Conservation (phyloP, 53 echinoderm and acorn worm genomes). For the Paracentrotus lividus region DNA sequence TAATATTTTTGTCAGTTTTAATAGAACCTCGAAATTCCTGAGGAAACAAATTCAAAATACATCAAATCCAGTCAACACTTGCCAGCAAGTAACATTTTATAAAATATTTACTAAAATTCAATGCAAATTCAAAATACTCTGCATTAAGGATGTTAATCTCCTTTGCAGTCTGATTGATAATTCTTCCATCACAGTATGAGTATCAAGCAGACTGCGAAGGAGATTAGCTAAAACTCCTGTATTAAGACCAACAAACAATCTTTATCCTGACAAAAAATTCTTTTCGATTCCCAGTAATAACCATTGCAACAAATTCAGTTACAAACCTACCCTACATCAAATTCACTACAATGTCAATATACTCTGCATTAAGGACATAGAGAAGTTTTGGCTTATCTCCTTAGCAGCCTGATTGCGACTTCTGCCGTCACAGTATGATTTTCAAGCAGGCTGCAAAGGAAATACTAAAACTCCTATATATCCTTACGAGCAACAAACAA, state of each 20-base stretch:
- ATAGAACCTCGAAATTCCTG: constrained; percentile 15
- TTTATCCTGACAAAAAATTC: neutral
- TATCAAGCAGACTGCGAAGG: constrained; percentile 2
- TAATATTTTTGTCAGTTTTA: constrained; percentile 8
- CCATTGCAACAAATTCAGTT: constrained; percentile 15
- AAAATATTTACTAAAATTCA: constrained; percentile 1
- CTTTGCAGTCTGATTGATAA: neutral
- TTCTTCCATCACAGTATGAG: constrained; percentile 8
- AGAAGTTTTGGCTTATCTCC: neutral
- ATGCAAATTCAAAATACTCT: neutral
- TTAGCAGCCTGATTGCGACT: neutral
- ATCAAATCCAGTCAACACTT: neutral
- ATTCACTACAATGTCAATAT: neutral
- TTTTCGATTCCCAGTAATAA: neutral
- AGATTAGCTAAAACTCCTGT: neutral
- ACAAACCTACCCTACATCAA: constrained; percentile 8
- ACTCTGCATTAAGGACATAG: neutral
- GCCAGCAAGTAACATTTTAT: neutral
- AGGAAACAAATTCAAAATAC: constrained; percentile 5
- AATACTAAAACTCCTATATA: neutral
- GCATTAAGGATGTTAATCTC: neutral
- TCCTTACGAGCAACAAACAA: neutral
- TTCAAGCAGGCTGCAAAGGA: neutral
- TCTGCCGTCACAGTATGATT: neutral
- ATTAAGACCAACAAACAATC: neutral